Evolutionary conservation across 2,797 vertebrate genomes (phyloP), one percentile per base, ranked within the genome.

Genomic region (Schizopygopsis pylzovi): DNA sequence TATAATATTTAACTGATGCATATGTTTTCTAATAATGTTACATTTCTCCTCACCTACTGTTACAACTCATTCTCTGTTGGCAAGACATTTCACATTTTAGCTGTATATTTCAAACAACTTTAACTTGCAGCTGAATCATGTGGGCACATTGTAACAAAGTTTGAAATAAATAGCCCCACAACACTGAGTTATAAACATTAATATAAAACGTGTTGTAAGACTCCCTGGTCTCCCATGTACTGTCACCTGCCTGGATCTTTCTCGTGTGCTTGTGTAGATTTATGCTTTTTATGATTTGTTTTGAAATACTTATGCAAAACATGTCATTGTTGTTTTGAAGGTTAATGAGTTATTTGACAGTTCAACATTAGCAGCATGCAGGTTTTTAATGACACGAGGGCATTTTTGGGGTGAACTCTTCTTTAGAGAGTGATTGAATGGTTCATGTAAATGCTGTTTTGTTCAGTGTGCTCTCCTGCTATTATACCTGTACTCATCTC

Each of bases 361-460:
- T 43, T 37, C 49, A 10, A 5, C 33, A 22, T 39, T 39, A 25
- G 68, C 39, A 61, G 59, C 25, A 67, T 89, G 88, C 78, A 89
- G 87, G 90, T 87, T 76, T 45, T 61, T 85, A 91, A 91, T 89
- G 84, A 89, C 90, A 65, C 83, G 79, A 86, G 65, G 16, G 18
- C 22, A 43, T 61, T 43, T 61, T 8, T 79, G 13, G 18, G 9
- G 41, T 7, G 59, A 79, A 45, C 39, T 20, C 6, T 12, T 16
- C 78, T 13, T 63, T 13, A 79, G 33, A 65, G 25, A 47, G 18
- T 47, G n/a, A 47, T 47, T 79, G 41, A 47, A 79, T 12, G 41
- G 12, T 41, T 41, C 0, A 28, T 65, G 45, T 52, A 33, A 54
- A 76, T 20, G 47, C 28, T 52, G 15, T 76, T 79, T 79, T 79